A percentile compares a stretch with the other conserved stretches of the same genome.
These are phyloP conservation scores for Caenorhabditis japonica DNA, from an alignment of 2,888 invertebrate genomes.

Conservation along the genomic window DNA sequence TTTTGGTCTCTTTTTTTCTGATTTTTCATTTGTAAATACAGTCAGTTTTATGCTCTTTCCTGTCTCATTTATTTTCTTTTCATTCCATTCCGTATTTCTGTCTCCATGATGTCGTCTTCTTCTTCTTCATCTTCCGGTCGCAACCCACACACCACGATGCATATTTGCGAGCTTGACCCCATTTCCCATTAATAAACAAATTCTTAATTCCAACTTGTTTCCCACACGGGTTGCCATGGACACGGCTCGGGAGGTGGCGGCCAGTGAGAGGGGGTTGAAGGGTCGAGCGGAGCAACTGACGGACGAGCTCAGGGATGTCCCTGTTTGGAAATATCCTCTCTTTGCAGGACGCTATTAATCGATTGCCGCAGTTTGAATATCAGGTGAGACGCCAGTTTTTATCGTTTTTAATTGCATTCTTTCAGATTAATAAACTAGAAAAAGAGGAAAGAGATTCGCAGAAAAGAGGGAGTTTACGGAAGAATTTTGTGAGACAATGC, in stretches of 20 bases:
- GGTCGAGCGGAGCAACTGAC: not conserved
- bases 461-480: slow-evolving; percentile 18
- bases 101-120: slow-evolving; percentile 17
- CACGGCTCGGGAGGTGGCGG: slow-evolving; percentile 7
- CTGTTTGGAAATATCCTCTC: slow-evolving; percentile 56
- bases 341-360: slow-evolving; percentile 54
- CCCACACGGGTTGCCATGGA: slow-evolving; percentile 34
- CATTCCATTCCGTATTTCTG: slow-evolving; percentile 8
- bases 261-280: not conserved
- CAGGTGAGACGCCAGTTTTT: slow-evolving; percentile 56
- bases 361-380: slow-evolving; percentile 57
- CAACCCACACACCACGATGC: slow-evolving; percentile 31
- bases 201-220: slow-evolving; percentile 22
- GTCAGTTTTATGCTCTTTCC: not conserved
- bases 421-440: slow-evolving; percentile 53
- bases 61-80: no score
- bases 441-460: slow-evolving; percentile 31
- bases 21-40: not conserved
- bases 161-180: slow-evolving; percentile 46
- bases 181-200: slow-evolving; percentile 26
- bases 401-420: no score
- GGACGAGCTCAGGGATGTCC: slow-evolving; percentile 34
- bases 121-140: slow-evolving; percentile 10
- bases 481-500: slow-evolving; percentile 49
- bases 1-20: not conserved